Conservation (phyloP, 2,888 invertebrate species). For the Leptopilina drosophilae region DNA sequence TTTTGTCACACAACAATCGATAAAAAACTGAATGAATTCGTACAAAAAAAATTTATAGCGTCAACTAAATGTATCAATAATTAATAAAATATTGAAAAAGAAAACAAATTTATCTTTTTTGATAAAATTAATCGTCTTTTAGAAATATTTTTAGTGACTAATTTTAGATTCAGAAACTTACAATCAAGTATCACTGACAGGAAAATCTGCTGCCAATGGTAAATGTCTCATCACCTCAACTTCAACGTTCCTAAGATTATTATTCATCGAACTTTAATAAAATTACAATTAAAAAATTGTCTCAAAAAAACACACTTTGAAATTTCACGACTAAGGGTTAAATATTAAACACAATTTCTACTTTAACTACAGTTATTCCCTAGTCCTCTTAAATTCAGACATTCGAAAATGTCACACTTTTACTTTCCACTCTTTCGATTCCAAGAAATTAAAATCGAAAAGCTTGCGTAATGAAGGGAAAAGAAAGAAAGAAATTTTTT, state of each 20-base stretch:
- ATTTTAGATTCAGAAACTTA: slow-evolving; percentile 60
- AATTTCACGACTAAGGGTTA: no score
- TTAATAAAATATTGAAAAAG: no score
- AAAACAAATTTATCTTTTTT: neutral
- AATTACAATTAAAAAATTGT: neutral
- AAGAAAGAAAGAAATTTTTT: neutral
- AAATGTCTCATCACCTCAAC: slow-evolving; percentile 72
- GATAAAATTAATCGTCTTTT: neutral
- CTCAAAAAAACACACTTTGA: neutral
- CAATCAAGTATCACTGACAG: slow-evolving; percentile 72
- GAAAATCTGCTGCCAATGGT: slow-evolving; percentile 66
- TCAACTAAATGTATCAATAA: no score
- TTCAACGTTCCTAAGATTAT: slow-evolving; percentile 71
- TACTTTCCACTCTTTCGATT: neutral
- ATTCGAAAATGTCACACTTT: slow-evolving; percentile 3
- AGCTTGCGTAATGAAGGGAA: neutral
- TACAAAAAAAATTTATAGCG: no score
- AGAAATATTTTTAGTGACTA: neutral
- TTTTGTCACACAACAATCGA: no score
- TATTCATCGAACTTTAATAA: slow-evolving; percentile 66
- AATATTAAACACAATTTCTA: neutral
- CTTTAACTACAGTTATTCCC: neutral
- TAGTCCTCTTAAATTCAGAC: neutral
- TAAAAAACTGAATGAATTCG: no score
- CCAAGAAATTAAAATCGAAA: neutral